Base-by-base conservation (phyloP, 53 echinoderm and acorn worm species). In the Stichopus horrens region DNA sequence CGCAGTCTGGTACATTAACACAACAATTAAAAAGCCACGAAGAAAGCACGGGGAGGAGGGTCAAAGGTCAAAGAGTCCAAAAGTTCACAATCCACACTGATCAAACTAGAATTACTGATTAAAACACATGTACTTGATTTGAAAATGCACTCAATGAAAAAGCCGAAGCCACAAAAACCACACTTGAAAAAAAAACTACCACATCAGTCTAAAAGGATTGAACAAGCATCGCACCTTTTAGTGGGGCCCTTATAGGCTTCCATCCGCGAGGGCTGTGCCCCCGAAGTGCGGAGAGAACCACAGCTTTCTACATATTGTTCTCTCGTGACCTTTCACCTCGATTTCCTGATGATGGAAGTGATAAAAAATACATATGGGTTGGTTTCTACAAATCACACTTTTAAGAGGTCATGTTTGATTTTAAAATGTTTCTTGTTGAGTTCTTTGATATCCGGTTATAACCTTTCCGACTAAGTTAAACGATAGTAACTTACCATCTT, bases 21-120 rank as follows among this genome's bases (percentile, higher is more conserved):
- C 81, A 81, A 81, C 81, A 81, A 81, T 37, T 81, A 81, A 71
- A 81, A 79, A 81, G 81, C 81, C 81, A 81, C 81, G 81, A 57
- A 81, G 81, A 81, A 81, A 81, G 81, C 81, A 81, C 81, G 81
- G 81, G 81, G 81, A 81, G 81, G 81, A 81, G 81, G 81, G 81
- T 81, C 81, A 81, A 81, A 81, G 81, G 81, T 81, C 81, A 81
- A 80, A 80, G 80, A 57, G n/a, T 71, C 71, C 71, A 71, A 71
- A 71, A 71, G 71, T 71, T 71, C 71, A 71, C 71, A 71, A 71
- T 80, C 80, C 57, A 80, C 80, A 80, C 80, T 55, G 57, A 80
- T 80, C 80, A 80, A 81, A 81, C 58, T 56, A 71, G 71, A 71
- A 18, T 71, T 13, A 71, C 71, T 13, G 71, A 71, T 71, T 71